Evolutionary conservation across 2,113 vertebrate genomes (phyloP).

Genomic region (Megaleporinus macrocephalus): DNA sequence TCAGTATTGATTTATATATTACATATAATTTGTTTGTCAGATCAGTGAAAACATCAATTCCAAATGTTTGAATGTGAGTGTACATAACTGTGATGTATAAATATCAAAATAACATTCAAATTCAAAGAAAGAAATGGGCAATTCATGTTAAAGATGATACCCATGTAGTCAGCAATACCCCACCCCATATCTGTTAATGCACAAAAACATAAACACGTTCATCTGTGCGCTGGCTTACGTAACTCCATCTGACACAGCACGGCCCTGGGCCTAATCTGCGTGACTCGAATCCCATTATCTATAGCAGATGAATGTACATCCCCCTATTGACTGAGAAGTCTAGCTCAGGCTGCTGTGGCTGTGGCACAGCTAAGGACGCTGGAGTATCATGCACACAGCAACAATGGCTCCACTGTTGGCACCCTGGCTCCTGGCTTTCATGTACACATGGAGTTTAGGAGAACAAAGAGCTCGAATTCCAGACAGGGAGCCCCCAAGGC

Average conservation of each 20-base stretch:
- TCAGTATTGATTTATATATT: too few relatives aligned
- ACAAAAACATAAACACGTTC: constrained; percentile 33
- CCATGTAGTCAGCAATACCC: constrained; percentile 15
- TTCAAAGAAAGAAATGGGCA: too few relatives aligned
- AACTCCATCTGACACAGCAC: constrained; percentile 30
- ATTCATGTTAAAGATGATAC: constrained; percentile 26
- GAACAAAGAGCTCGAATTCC: constrained; percentile 41
- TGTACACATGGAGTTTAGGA: constrained; percentile 24
- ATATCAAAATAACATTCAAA: background rate
- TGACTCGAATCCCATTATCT: constrained; percentile 34
- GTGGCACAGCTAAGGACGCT: background rate
- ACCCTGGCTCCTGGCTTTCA: constrained; percentile 33
- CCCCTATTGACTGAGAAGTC: constrained; percentile 25
- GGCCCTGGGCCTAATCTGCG: constrained; percentile 36
- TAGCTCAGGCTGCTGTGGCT: constrained; percentile 5
- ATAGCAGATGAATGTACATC: constrained; percentile 40
- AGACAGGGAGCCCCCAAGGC: constrained; percentile 34
- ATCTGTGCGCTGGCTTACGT: constrained; percentile 37
- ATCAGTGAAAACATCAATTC: too few relatives aligned
- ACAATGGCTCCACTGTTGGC: constrained; percentile 45
- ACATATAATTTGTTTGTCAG: too few relatives aligned
- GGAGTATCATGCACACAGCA: constrained; percentile 23
- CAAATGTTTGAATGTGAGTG: background rate
- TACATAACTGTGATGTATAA: background rate
- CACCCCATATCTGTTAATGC: constrained; percentile 29